A percentile compares a stretch with the other conserved stretches of the same genome.
Conservation (phyloP, 2,113 vertebrate genomes). For the Dromiciops gliroides region DNA sequence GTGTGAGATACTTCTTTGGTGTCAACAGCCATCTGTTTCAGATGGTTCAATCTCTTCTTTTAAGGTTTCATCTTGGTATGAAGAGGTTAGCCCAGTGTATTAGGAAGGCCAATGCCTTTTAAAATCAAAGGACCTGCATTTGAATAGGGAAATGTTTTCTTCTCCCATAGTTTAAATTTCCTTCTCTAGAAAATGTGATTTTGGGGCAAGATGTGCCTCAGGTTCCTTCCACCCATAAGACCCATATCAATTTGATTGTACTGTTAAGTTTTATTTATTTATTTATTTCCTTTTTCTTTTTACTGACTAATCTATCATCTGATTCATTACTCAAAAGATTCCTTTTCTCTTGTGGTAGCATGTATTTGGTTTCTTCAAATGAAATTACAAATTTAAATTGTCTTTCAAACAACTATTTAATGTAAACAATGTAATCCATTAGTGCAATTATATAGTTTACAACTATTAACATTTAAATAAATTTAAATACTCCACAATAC, state of each 20-base stretch:
- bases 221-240: neutral
- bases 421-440: neutral
- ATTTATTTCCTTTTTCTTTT: neutral
- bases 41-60: neutral
- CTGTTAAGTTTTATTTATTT: neutral
- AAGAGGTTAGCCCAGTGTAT: neutral
- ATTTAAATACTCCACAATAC: neutral
- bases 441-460: neutral
- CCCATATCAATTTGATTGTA: neutral
- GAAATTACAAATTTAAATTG: neutral
- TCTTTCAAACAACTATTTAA: neutral
- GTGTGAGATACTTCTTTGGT: neutral
- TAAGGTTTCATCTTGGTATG: neutral
- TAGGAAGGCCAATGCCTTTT: neutral
- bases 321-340: neutral
- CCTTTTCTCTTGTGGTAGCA: neutral
- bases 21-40: neutral
- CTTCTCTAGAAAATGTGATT: neutral
- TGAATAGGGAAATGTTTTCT: neutral
- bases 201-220: neutral
- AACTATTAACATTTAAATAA: neutral
- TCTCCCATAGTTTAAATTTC: neutral
- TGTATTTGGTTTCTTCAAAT: neutral
- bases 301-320: neutral
- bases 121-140: neutral